Percentiles rank a stretch among this genome's conserved stretches.
Conservation (phyloP, 2,113 vertebrate genomes). For the Vombatus ursinus region DNA sequence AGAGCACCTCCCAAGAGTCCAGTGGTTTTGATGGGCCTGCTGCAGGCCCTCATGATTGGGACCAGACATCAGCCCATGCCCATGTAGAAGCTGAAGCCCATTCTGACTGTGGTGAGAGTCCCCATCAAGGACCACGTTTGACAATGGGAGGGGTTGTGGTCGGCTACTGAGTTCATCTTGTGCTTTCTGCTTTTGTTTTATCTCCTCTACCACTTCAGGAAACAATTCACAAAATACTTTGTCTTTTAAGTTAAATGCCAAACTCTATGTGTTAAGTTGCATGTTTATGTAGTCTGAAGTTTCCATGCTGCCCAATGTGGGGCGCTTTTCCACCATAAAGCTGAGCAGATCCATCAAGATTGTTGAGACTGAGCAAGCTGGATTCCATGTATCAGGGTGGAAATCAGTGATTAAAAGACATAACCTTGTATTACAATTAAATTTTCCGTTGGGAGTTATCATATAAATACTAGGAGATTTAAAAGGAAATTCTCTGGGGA, state of each 20-base stretch:
- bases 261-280: too few species aligned
- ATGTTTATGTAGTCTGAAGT: too few species aligned
- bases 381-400: too few species aligned
- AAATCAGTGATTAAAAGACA: constrained; percentile 73
- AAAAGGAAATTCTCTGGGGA: constrained; percentile 94
- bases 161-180: constrained; percentile 68
- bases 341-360: too few species aligned
- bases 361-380: too few species aligned
- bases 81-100: constrained; percentile 88
- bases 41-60: constrained; percentile 88
- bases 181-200: constrained; percentile 94
- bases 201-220: constrained; percentile 59
- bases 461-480: constrained; percentile 86
- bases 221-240: too few species aligned
- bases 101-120: constrained; percentile 92
- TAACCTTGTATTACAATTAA: constrained; percentile 98
- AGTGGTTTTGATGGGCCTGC: constrained; percentile 94
- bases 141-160: constrained; percentile 91
- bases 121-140: constrained; percentile 95
- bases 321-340: too few species aligned
- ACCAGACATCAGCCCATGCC: constrained; percentile 82
- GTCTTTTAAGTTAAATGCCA: too few species aligned
- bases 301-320: too few species aligned
- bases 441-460: constrained; percentile 98
- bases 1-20: constrained; percentile 97